Evolutionary conservation across 2,797 vertebrate species (phyloP).

Genomic region (Rallus crepitans): DNA sequence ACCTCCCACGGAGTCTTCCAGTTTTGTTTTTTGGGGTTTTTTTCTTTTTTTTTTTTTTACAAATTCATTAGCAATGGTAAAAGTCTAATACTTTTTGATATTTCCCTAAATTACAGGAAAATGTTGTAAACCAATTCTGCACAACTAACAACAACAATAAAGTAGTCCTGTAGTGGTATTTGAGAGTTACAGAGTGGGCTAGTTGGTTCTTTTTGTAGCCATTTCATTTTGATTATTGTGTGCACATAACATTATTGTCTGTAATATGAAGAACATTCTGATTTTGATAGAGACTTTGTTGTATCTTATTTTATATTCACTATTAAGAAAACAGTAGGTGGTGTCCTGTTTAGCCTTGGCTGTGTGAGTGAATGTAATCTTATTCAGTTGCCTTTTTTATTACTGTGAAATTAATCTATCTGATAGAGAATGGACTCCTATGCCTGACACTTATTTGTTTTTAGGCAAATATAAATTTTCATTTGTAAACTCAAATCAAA

Average conservation of each 20-base stretch:
- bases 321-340: neutral
- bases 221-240: no score
- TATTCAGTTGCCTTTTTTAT: neutral
- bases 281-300: neutral
- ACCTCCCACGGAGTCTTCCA: neutral
- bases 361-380: neutral
- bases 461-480: neutral
- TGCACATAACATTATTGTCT: neutral
- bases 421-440: neutral
- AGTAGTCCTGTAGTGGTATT: neutral
- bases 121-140: neutral
- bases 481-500: neutral
- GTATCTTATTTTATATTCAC: neutral
- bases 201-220: neutral
- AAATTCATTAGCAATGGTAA: neutral
- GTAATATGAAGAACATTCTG: neutral
- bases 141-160: neutral
- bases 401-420: neutral
- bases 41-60: no score
- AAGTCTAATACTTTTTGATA: neutral
- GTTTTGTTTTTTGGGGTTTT: no score
- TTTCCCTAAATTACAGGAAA: neutral
- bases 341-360: neutral
- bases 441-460: neutral
- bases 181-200: neutral